These are phyloP conservation scores for Lophochroa leadbeateri DNA, from an alignment of 2,113 vertebrate genomes.

Conservation along the genomic window DNA sequence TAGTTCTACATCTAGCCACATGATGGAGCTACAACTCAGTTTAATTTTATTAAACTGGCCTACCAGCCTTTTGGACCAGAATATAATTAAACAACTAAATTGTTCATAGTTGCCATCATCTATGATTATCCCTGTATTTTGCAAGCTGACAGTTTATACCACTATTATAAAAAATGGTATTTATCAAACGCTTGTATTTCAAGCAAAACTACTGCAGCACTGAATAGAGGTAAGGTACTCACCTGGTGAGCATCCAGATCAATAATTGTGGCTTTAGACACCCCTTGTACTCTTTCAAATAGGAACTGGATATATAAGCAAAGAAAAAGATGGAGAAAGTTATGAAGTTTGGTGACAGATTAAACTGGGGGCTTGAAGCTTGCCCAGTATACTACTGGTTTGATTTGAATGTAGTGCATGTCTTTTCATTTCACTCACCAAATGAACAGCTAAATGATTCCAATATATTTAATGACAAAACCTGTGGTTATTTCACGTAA, in stretches of 20 bases:
- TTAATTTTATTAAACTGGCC: neutral
- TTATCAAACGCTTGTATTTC: neutral
- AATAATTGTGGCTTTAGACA: conserved; percentile 91
- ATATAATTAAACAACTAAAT: neutral
- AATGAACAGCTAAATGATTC: neutral
- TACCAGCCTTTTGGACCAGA: neutral
- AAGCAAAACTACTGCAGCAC: neutral
- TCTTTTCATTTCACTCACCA: neutral
- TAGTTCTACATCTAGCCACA: conserved; percentile 26
- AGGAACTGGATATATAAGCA: conserved; percentile 82
- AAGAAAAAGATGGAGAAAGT: neutral
- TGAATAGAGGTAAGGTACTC: conserved; percentile 34
- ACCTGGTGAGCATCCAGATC: conserved; percentile 98
- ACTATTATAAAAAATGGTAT: neutral
- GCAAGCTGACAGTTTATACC: neutral
- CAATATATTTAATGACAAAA: neutral
- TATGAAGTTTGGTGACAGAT: neutral
- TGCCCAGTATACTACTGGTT: neutral
- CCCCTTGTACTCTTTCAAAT: conserved; percentile 90
- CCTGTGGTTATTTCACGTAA: neutral
- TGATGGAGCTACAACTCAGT: conserved; percentile 58
- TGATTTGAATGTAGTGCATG: fast-evolving
- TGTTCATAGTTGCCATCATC: neutral
- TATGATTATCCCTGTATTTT: neutral
- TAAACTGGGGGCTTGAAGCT: neutral